Base-by-base conservation (phyloP, 2,113 vertebrate species). In the Tor tambroides region DNA sequence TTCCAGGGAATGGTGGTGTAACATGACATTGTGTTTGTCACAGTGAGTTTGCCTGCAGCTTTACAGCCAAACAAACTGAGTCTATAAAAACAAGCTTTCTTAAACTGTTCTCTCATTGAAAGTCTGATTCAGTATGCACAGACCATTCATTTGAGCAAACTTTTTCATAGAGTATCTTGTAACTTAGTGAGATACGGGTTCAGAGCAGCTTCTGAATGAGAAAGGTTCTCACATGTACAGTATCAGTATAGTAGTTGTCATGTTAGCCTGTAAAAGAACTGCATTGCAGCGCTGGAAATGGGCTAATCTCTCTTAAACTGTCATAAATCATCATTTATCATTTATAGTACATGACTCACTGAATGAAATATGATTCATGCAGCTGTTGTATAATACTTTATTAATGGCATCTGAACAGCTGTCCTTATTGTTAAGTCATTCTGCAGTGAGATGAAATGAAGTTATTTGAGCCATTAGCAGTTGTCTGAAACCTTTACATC, bases 301-400 rank as follows among this genome's bases (percentile, higher is more conserved):
- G 19, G 19, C 17, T 59, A 80, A 80, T 80, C 78, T 38, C 30
- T n/a, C 12, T 38, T 38, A 80, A 23, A 59, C 77, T n/a, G 15
- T 17, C 30, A 30, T 59, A 59, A 14, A 80, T 80, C 38, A 26
- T 26, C 5, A 43, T 75, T 75, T 75, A 43, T 46, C 12, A n/a
- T 59, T 61, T 38, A 59, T 11, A 38, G 3, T 12, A 61, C 78
- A 61, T 59, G 78, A 80, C 12, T 80, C 78, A 59, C 77, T 43
- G 41, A 80, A 59, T 80, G 78, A 59, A 61, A 35, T 41, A 80
- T 61, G 78, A 80, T 80, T 80, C 30, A 26, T 23, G 51, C 54
- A 80, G 51, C 54, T 80, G 78, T 80, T 80, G 51, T 59, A 80
- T 61, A 59, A 80, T 80, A 35, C 30, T 59, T 56, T 59, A 38